A percentile compares a stretch with the other conserved stretches of the same genome.
phyloP scores from a whole-genome alignment of 1,140 invertebrate genomes.

The Lepidotrigona ventralis region DNA sequence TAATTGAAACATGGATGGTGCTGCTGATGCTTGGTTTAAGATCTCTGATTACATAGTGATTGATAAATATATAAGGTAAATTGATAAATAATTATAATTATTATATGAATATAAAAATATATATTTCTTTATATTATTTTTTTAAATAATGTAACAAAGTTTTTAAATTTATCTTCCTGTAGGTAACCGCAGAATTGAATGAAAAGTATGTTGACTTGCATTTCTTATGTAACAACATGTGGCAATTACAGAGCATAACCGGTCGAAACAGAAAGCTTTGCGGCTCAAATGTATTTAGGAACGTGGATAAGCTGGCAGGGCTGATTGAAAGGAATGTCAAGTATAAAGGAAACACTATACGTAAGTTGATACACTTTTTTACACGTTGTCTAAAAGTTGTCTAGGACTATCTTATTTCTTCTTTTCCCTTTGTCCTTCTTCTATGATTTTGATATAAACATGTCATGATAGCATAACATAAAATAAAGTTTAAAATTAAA shows the following conservation, averaged over 20 bases:
- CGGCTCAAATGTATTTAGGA: not conserved
- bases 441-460: not conserved
- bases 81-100: too few relatives aligned
- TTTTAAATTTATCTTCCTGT: not conserved
- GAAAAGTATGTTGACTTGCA: not conserved
- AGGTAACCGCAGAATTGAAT: not conserved
- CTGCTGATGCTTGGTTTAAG: too few relatives aligned
- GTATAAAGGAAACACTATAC: conserved; percentile 48
- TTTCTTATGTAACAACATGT: conserved; percentile 15
- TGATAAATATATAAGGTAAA: too few relatives aligned
- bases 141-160: not conserved
- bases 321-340: conserved; percentile 49
- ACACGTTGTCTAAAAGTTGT: conserved; percentile 31
- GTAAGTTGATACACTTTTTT: conserved; percentile 38
- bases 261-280: conserved; percentile 21
- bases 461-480: not conserved
- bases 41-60: too few relatives aligned
- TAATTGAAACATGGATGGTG: too few relatives aligned
- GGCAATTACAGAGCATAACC: conserved; percentile 24
- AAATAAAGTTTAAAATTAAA: not conserved
- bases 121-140: not conserved
- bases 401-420: not conserved
- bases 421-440: not conserved
- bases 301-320: not conserved
- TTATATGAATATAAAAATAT: not conserved